phyloP scores from a whole-genome alignment of 2,797 vertebrate species.

The Ambastaia sidthimunki region DNA sequence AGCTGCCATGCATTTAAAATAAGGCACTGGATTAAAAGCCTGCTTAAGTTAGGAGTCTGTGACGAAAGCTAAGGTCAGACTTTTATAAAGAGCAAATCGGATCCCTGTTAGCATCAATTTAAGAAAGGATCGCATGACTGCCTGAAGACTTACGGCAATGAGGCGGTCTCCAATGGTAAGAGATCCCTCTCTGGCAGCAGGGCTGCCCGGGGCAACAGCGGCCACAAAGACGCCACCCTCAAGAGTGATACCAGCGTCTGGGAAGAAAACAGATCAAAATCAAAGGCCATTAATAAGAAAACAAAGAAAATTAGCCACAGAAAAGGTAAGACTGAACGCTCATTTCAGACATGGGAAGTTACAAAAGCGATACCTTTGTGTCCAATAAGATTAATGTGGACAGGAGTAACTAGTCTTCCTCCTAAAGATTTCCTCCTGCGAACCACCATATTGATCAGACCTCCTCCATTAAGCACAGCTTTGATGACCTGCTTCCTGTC shows the following conservation, averaged over 20 bases:
- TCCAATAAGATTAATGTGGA: slow-evolving; percentile 91
- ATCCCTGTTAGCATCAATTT: slow-evolving; percentile 14
- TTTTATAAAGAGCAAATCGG: slow-evolving; percentile 33
- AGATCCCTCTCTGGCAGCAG: slow-evolving; percentile 91
- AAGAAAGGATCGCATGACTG: slow-evolving; percentile 13
- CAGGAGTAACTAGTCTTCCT: slow-evolving; percentile 88
- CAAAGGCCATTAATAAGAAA: slow-evolving; percentile 41
- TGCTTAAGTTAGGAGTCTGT: slow-evolving; percentile 29
- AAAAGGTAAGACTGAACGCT: background rate
- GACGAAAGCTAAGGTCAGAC: slow-evolving; percentile 29
- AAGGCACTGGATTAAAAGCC: slow-evolving; percentile 36
- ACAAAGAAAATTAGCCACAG: background rate
- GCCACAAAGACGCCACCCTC: slow-evolving; percentile 91
- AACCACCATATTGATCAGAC: slow-evolving; percentile 95
- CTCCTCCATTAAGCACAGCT: slow-evolving; percentile 89
- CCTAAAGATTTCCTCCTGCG: slow-evolving; percentile 94
- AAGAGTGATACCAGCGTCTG: slow-evolving; percentile 91
- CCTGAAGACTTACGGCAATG: slow-evolving; percentile 87
- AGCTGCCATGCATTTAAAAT: slow-evolving; percentile 14
- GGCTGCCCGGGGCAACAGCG: slow-evolving; percentile 87
- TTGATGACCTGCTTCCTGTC: slow-evolving; percentile 97
- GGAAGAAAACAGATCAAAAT: slow-evolving; percentile 25
- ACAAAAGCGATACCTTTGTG: slow-evolving; percentile 86
- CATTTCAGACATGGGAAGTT: background rate
- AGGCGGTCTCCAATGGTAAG: slow-evolving; percentile 91